Evolutionary conservation across 2,888 invertebrate genomes (phyloP).

Genomic region (Eustalomyia histrio): DNA sequence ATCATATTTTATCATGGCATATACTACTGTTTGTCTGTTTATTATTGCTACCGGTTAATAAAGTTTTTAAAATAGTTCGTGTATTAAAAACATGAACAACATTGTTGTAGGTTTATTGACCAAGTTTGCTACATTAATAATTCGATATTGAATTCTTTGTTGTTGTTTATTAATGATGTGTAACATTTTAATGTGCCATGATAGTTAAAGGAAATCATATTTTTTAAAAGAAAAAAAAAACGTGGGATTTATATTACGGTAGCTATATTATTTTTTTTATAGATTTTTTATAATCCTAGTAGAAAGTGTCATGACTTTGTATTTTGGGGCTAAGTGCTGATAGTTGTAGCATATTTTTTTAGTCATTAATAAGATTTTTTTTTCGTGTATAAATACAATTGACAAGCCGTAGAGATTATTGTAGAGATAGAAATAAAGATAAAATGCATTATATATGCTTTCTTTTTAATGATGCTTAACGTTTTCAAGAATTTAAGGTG

Average conservation of each 20-base stretch:
- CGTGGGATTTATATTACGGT: not conserved
- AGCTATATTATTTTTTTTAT: not conserved
- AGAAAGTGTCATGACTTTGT: not conserved
- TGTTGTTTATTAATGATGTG: constrained; percentile 57
- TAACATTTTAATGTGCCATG: constrained; percentile 49
- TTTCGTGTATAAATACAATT: too few relatives aligned
- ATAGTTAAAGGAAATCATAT: constrained; percentile 34
- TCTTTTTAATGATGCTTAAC: too few relatives aligned
- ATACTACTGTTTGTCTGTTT: constrained; percentile 1
- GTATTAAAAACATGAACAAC: constrained; percentile 4
- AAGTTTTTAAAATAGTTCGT: not conserved
- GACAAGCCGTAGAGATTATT: too few relatives aligned
- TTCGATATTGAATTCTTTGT: constrained; percentile 1
- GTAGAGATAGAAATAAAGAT: too few relatives aligned
- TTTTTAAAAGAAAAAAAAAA: constrained; percentile 1
- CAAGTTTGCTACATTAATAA: constrained; percentile 17
- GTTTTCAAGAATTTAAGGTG: too few relatives aligned
- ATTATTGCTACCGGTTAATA: constrained; percentile 1
- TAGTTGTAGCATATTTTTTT: not conserved
- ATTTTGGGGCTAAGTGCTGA: not conserved
- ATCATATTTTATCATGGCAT: constrained; percentile 43
- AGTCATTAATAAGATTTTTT: not conserved
- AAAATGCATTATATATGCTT: too few relatives aligned
- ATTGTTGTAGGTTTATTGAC: constrained; percentile 32
- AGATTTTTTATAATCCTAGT: not conserved